These are phyloP conservation scores for Spondyliosoma cantharus DNA, from an alignment of 2,797 vertebrate species.

Conservation along the genomic window DNA sequence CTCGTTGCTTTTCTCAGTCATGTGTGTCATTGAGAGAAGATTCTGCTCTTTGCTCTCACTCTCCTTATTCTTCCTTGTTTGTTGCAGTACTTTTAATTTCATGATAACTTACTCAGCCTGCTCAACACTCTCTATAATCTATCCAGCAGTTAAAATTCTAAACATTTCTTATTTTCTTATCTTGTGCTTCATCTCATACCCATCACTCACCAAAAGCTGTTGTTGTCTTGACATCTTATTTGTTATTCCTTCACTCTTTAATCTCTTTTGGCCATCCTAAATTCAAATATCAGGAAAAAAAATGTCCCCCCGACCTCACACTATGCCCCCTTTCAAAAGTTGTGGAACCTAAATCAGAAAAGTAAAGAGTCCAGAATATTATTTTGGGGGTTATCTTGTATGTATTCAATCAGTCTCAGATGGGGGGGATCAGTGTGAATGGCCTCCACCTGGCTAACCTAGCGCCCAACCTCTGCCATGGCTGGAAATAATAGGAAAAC, in stretches of 20 bases:
- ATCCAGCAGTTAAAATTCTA: not conserved
- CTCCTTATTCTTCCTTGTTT: slow-evolving; percentile 11
- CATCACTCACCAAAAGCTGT: slow-evolving; percentile 4
- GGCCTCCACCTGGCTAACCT: slow-evolving; percentile 46
- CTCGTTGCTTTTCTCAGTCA: slow-evolving; percentile 16
- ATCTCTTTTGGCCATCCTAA: slow-evolving; percentile 21
- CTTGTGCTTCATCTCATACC: not conserved
- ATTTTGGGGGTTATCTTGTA: slow-evolving; percentile 31
- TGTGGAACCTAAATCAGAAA: slow-evolving; percentile 37
- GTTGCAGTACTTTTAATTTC: slow-evolving; percentile 7
- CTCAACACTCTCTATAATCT: not conserved
- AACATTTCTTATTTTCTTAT: slow-evolving; percentile 4
- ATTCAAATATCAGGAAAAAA: slow-evolving; percentile 41
- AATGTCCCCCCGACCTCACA: slow-evolving; percentile 7
- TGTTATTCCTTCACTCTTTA: slow-evolving; percentile 3
- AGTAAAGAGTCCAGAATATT: slow-evolving; percentile 26
- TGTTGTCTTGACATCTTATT: not conserved
- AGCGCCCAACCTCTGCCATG: slow-evolving; percentile 32
- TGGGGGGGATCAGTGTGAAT: slow-evolving; percentile 48
- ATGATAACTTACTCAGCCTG: not conserved
- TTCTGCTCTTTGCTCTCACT: slow-evolving; percentile 8
- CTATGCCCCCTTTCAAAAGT: slow-evolving; percentile 12
- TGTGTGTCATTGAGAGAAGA: slow-evolving; percentile 1
- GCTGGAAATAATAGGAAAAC: slow-evolving; percentile 46
- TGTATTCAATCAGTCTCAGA: slow-evolving; percentile 61